phyloP scores from a whole-genome alignment of 1,140 invertebrate species.

The Camponotus floridanus region DNA sequence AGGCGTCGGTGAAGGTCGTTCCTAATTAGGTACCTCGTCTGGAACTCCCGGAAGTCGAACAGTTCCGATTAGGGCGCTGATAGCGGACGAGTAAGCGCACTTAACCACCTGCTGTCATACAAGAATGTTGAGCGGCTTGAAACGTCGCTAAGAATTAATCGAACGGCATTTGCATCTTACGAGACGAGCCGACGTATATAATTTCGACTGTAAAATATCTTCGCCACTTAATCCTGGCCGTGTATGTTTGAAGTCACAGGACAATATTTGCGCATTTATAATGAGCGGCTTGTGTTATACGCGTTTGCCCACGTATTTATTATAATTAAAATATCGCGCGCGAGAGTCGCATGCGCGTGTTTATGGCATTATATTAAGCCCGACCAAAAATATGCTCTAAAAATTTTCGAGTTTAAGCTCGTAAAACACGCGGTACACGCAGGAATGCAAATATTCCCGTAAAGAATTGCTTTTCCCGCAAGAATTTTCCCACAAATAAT shows the following conservation, averaged over 20 bases:
- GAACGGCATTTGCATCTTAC: slow-evolving; percentile 47
- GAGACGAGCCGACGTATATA: not conserved
- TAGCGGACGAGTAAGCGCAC: slow-evolving; percentile 39
- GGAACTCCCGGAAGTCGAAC: slow-evolving; percentile 60
- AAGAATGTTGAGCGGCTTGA: slow-evolving; percentile 64
- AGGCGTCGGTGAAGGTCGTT: slow-evolving; percentile 43
- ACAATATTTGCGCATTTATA: slow-evolving; percentile 2
- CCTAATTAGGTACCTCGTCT: slow-evolving; percentile 43
- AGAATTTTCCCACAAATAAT: not conserved
- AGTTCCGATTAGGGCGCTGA: slow-evolving; percentile 58
- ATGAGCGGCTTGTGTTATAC: not conserved
- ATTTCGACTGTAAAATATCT: slow-evolving; percentile 40
- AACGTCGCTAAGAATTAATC: slow-evolving; percentile 60
- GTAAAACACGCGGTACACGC: slow-evolving; percentile 5
- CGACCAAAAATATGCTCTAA: slow-evolving; percentile 7
- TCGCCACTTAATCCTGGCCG: not conserved
- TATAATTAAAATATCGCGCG: slow-evolving; percentile 38
- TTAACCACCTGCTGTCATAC: slow-evolving; percentile 66
- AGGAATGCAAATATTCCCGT: not conserved
- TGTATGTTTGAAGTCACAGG: not conserved
- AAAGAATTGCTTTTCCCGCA: not conserved
- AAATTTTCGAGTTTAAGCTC: slow-evolving; percentile 22
- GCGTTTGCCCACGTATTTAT: slow-evolving; percentile 3
- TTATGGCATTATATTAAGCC: not conserved
- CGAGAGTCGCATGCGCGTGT: not conserved